Evolutionary conservation across 2,797 vertebrate genomes (phyloP).

Genomic region (Monodelphis domestica): DNA sequence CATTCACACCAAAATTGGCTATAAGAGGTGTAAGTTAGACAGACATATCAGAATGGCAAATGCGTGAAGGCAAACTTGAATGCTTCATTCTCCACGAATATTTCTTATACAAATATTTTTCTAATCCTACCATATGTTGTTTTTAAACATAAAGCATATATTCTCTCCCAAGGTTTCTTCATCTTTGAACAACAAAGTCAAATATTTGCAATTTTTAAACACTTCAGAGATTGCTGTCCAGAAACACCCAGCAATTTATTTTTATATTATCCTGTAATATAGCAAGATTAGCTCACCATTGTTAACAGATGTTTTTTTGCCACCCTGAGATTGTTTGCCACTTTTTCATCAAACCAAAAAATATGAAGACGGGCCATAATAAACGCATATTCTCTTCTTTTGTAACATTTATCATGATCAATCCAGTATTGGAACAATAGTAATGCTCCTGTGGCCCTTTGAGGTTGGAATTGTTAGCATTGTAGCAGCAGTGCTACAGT

Average conservation of each 20-base stretch:
- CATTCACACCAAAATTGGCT: conserved; percentile 17
- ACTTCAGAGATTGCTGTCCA: conserved; percentile 73
- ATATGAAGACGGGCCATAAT: conserved; percentile 54
- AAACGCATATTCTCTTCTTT: conserved; percentile 66
- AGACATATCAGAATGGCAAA: conserved; percentile 19
- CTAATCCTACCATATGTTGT: conserved; percentile 67
- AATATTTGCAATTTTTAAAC: conserved; percentile 72
- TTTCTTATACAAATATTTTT: conserved; percentile 60
- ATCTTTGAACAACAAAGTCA: conserved; percentile 67
- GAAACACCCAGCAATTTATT: conserved; percentile 73
- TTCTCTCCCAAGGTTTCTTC: conserved; percentile 63
- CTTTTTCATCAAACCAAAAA: conserved; percentile 61
- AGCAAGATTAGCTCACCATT: conserved; percentile 68
- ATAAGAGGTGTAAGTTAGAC: neutral
- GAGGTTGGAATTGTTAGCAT: conserved; percentile 70
- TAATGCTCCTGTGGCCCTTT: conserved; percentile 63
- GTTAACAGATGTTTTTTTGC: conserved; percentile 71
- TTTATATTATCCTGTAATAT: conserved; percentile 67
- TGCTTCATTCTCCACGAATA: conserved; percentile 58
- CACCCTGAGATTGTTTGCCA: conserved; percentile 36
- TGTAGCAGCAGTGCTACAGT: conserved; percentile 61
- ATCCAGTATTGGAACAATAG: conserved; percentile 62
- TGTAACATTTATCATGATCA: conserved; percentile 76
- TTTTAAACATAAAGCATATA: conserved; percentile 69
- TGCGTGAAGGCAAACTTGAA: neutral